Conservation (phyloP, 2,797 vertebrate species). For the Oceanodroma leucorhoa region DNA sequence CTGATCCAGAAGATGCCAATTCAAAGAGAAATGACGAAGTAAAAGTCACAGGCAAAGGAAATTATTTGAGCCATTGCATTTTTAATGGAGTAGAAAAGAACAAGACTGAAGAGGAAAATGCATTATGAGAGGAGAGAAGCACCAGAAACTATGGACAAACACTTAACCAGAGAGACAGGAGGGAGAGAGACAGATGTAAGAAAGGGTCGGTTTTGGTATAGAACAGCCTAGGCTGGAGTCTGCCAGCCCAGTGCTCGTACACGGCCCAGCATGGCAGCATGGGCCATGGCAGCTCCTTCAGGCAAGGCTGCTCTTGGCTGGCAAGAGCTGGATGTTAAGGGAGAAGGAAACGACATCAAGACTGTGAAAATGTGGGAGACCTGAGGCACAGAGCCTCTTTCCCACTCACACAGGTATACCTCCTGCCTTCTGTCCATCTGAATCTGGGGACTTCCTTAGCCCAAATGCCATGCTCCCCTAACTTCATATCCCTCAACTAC, state of each 20-base stretch:
- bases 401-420: neutral
- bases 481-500: neutral
- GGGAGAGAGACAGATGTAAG: neutral
- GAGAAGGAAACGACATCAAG: neutral
- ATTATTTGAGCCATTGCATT: neutral
- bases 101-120: neutral
- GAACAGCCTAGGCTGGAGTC: neutral
- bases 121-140: neutral
- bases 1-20: neutral
- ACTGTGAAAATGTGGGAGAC: neutral
- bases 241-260: neutral
- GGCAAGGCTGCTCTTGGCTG: neutral
- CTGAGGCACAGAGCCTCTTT: neutral
- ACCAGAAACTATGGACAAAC: neutral
- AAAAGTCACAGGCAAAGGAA: neutral
- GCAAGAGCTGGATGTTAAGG: neutral
- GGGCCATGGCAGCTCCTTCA: neutral
- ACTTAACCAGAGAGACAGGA: neutral
- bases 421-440: neutral
- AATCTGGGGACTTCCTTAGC: neutral
- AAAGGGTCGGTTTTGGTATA: neutral
- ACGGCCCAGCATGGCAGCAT: fast-evolving
- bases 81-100: neutral
- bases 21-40: neutral
- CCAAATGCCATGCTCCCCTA: neutral